A percentile compares a stretch with the other conserved stretches of the same genome.
phyloP scores from a whole-genome alignment of 2,888 invertebrate species.

The Erynnis tages region DNA sequence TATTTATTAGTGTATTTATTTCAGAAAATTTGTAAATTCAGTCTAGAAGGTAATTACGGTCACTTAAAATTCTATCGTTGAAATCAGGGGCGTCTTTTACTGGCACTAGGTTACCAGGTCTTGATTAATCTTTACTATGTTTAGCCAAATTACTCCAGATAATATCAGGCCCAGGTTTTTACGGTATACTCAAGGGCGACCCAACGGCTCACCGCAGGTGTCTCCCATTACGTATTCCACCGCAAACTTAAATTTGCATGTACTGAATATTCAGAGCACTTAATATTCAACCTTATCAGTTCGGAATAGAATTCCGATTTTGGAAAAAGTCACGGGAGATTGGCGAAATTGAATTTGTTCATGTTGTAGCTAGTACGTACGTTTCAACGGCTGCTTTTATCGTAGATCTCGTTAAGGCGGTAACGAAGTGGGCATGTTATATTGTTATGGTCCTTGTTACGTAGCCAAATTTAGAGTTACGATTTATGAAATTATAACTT shows the following conservation, averaged over 20 bases:
- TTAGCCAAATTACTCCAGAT: conserved; percentile 21
- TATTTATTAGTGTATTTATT: no score
- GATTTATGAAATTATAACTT: background rate
- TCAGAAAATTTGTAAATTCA: no score
- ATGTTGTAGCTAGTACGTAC: conserved; percentile 14
- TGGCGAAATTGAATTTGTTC: conserved; percentile 18
- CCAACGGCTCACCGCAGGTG: conserved; percentile 35
- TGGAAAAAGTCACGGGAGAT: conserved; percentile 5
- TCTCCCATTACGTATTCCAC: conserved; percentile 31
- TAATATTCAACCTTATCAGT: conserved; percentile 27
- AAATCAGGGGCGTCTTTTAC: background rate
- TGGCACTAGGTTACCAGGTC: conserved; percentile 12
- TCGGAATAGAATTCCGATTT: conserved; percentile 23
- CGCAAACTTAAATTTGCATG: conserved; percentile 30
- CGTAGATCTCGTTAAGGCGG: conserved; percentile 25
- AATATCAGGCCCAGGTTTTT: conserved; percentile 22
- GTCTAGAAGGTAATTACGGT: no score
- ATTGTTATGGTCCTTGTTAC: conserved; percentile 16
- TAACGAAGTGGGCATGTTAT: conserved; percentile 17
- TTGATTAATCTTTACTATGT: conserved; percentile 17
- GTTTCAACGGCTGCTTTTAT: conserved; percentile 18
- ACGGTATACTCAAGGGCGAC: conserved; percentile 19
- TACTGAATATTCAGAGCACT: conserved; percentile 26
- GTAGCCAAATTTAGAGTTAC: background rate
- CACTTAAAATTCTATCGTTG: background rate